phyloP scores from a whole-genome alignment of 2,797 vertebrate species.

The Syngnathus acus region DNA sequence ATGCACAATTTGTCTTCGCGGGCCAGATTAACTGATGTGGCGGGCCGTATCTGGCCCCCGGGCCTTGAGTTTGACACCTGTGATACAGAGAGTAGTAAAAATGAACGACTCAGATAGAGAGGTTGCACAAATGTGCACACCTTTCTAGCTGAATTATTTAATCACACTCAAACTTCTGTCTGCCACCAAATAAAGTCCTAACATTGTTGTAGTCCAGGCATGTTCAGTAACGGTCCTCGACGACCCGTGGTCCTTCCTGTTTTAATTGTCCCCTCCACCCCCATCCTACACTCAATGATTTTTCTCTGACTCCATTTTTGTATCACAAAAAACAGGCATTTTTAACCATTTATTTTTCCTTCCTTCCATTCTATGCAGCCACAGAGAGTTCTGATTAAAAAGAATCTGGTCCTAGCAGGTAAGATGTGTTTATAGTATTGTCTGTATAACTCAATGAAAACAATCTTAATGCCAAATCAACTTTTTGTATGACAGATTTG shows the following conservation, averaged over 20 bases:
- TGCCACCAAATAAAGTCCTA: neutral
- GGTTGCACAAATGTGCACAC: too few relatives aligned
- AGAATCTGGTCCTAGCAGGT: conserved; percentile 42
- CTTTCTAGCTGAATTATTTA: neutral
- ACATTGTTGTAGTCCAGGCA: neutral
- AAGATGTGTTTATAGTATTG: conserved; percentile 13
- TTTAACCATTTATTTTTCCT: neutral
- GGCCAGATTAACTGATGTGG: too few relatives aligned
- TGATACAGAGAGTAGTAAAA: neutral
- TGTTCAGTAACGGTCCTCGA: too few relatives aligned
- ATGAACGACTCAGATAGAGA: neutral
- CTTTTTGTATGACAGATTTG: too few relatives aligned
- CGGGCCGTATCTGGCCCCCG: too few relatives aligned
- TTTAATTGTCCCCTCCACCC: too few relatives aligned
- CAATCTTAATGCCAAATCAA: neutral
- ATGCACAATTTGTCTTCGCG: too few relatives aligned
- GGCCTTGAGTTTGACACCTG: too few relatives aligned
- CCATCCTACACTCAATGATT: too few relatives aligned
- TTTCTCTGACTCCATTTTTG: too few relatives aligned
- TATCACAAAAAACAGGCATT: too few relatives aligned
- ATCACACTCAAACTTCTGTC: neutral
- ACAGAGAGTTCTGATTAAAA: conserved; percentile 66
- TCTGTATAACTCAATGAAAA: neutral
- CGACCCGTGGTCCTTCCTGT: too few relatives aligned
- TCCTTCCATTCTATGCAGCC: conserved; percentile 44